A percentile compares a stretch with the other conserved stretches of the same genome.
Evolutionary conservation across 1,140 invertebrate genomes (phyloP).

Genomic region (Gonioctena quinquepunctata): DNA sequence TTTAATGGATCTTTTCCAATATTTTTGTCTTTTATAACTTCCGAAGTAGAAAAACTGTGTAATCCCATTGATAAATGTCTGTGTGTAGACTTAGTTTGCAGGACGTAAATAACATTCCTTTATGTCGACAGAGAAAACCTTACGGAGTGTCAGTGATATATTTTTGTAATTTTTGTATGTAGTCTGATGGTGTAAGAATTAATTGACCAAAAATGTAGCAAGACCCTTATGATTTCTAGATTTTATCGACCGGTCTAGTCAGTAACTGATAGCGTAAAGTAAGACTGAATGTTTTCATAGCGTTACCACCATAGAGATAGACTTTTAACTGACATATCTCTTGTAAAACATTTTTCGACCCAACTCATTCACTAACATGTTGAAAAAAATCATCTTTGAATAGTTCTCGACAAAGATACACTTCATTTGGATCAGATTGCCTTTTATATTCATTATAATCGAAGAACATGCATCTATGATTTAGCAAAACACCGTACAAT

Average conservation of each 20-base stretch:
- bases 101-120: not conserved
- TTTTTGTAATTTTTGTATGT: conserved; percentile 51
- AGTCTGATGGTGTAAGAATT: conserved; percentile 33
- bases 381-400: no score
- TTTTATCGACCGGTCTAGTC: conserved; percentile 14
- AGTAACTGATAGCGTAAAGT: conserved; percentile 5
- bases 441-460: no score
- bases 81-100: not conserved
- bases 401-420: no score
- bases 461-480: no score
- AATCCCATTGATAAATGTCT: not conserved
- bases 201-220: conserved; percentile 35
- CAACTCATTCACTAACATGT: no score
- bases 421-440: no score
- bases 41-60: not conserved
- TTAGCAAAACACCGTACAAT: no score
- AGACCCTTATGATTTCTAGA: conserved; percentile 5
- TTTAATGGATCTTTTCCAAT: no score
- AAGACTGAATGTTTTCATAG: conserved; percentile 46
- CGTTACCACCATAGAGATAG: conserved; percentile 7
- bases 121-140: conserved; percentile 12
- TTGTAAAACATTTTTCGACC: not conserved
- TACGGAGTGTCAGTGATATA: conserved; percentile 45
- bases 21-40: no score
- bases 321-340: conserved; percentile 37